These are phyloP conservation scores for Agonopterix alstromeriana DNA, from an alignment of 2,888 invertebrate species.

Conservation along the genomic window DNA sequence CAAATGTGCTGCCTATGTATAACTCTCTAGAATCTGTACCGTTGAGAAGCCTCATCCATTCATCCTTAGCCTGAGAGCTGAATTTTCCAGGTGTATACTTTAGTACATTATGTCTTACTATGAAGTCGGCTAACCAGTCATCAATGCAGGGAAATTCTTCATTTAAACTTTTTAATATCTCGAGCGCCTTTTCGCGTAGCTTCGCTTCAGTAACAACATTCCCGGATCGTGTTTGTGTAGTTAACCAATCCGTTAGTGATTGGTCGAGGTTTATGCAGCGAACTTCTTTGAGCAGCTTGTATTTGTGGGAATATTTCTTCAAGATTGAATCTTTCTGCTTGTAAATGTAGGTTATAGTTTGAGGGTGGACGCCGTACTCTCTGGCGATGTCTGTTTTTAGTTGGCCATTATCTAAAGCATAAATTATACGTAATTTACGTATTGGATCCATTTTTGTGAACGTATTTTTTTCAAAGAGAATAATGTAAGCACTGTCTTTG, in stretches of 20 bases:
- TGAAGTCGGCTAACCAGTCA: neutral
- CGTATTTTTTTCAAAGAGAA: neutral
- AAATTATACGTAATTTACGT: neutral
- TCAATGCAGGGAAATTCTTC: neutral
- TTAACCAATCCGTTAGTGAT: neutral
- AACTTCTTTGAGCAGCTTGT: neutral
- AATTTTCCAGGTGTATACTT: neutral
- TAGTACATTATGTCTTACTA: neutral
- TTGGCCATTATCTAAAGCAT: neutral
- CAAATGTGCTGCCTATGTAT: slow-evolving; percentile 28
- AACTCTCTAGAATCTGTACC: slow-evolving; percentile 18
- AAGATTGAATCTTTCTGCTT: neutral
- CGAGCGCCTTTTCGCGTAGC: neutral
- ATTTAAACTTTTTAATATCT: neutral
- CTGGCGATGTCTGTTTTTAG: neutral
- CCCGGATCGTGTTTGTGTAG: neutral
- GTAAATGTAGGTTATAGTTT: neutral
- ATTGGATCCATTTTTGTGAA: neutral
- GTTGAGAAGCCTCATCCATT: slow-evolving; percentile 24
- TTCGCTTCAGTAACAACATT: neutral
- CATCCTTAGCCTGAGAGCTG: neutral
- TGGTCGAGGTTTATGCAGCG: neutral
- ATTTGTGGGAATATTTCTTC: neutral
- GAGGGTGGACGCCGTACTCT: neutral
- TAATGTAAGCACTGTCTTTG: no score